Conservation (phyloP, 2,888 invertebrate genomes). For the Microdon myrmicae region DNA sequence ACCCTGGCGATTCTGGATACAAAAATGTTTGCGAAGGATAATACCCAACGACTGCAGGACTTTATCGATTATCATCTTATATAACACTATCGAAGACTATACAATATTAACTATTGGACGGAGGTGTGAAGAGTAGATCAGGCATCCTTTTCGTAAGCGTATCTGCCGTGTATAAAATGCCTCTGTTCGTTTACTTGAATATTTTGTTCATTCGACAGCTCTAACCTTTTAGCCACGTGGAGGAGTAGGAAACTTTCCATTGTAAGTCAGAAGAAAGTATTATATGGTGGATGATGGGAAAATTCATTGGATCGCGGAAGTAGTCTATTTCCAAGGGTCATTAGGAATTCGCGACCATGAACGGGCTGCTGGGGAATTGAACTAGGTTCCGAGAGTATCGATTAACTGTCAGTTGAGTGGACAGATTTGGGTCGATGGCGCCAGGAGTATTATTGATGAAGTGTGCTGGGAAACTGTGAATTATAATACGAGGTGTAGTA, state of each 20-base stretch:
- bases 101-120: too few relatives aligned
- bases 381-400: constrained; percentile 30
- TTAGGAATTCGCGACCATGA: constrained; percentile 22
- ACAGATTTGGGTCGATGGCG: constrained; percentile 14
- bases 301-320: constrained; percentile 31
- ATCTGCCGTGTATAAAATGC: too few relatives aligned
- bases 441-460: constrained; percentile 9
- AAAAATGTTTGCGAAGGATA: constrained; percentile 22
- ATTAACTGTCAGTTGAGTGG: constrained; percentile 26
- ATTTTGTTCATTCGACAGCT: neutral
- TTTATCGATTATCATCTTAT: constrained; percentile 44
- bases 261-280: too few relatives aligned
- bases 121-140: too few relatives aligned
- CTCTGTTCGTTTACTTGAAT: neutral
- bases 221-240: too few relatives aligned
- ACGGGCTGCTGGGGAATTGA: constrained; percentile 22
- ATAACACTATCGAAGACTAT: constrained; percentile 33
- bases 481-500: too few relatives aligned
- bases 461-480: constrained; percentile 2
- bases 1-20: too few relatives aligned
- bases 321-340: constrained; percentile 19
- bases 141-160: too few relatives aligned
- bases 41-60: constrained; percentile 13
- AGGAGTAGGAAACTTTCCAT: too few relatives aligned
- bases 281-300: constrained; percentile 14